Percentiles rank a stretch among this genome's conserved stretches.
Evolutionary conservation across 2,113 vertebrate genomes (phyloP).

Genomic region (Crocuta crocuta): DNA sequence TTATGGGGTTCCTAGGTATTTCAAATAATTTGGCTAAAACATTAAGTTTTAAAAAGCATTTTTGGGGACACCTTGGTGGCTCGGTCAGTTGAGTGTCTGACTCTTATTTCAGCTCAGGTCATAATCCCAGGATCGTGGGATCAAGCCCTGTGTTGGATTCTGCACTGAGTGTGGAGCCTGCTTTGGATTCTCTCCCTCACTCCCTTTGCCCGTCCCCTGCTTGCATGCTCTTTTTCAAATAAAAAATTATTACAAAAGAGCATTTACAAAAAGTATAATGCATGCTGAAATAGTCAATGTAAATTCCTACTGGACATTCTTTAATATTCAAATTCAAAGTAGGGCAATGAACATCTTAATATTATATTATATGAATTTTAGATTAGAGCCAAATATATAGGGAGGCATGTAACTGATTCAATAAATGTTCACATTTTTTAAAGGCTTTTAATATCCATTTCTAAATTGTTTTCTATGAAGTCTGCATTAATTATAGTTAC

Average conservation of each 20-base stretch:
- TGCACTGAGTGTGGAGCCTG: no score
- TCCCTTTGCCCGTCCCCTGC: no score
- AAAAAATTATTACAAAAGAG: neutral
- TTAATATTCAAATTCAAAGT: neutral
- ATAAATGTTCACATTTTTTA: neutral
- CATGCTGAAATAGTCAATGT: neutral
- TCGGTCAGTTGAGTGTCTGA: no score
- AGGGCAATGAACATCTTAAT: neutral
- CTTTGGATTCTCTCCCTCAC: no score
- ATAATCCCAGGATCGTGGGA: no score
- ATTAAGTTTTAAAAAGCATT: neutral
- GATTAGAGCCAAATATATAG: neutral
- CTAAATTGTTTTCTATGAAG: neutral
- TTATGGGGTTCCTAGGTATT: neutral
- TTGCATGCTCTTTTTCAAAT: no score
- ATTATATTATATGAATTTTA: neutral
- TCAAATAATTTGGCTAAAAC: conserved; percentile 24
- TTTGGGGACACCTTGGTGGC: no score
- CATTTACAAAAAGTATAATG: neutral
- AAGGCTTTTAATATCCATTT: neutral
- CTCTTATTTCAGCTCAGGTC: no score
- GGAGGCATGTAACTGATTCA: neutral
- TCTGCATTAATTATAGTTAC: neutral
- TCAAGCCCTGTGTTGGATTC: no score
- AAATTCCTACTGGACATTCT: neutral